These are phyloP conservation scores for Pyrrhosoma nymphula DNA, from an alignment of 2,888 invertebrate genomes.

Conservation along the genomic window DNA sequence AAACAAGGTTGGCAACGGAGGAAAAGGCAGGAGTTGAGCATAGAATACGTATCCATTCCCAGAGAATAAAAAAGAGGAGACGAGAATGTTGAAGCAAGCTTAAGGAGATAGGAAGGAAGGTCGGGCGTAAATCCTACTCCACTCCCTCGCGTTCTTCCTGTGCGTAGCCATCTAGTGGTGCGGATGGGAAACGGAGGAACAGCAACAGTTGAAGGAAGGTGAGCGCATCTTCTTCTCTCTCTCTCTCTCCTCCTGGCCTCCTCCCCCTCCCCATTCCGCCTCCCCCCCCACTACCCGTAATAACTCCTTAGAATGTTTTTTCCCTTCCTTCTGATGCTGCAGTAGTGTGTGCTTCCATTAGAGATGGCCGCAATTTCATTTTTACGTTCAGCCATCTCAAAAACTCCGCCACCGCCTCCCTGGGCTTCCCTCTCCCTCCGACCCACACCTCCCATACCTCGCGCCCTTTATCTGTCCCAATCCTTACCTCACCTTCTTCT, in stretches of 20 bases:
- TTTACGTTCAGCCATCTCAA: neutral
- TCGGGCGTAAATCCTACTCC: neutral
- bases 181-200: conserved; percentile 3
- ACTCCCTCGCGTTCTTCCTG: neutral
- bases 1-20: neutral
- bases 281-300: neutral
- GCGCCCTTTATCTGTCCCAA: neutral
- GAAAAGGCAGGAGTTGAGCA: neutral
- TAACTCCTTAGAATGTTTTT: neutral
- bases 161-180: neutral
- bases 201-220: neutral
- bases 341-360: neutral
- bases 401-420: neutral
- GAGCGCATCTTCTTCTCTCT: neutral
- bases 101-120: neutral
- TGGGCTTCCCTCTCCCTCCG: no score
- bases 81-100: neutral
- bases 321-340: neutral
- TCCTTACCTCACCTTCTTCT: neutral
- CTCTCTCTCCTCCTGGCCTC: neutral
- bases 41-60: neutral
- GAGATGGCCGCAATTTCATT: neutral
- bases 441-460: neutral
- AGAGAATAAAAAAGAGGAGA: neutral
- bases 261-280: no score